Conservation (phyloP, 37 sponge, comb jelly and placozoan genomes). For the Chondrilla cf. caribensis region DNA sequence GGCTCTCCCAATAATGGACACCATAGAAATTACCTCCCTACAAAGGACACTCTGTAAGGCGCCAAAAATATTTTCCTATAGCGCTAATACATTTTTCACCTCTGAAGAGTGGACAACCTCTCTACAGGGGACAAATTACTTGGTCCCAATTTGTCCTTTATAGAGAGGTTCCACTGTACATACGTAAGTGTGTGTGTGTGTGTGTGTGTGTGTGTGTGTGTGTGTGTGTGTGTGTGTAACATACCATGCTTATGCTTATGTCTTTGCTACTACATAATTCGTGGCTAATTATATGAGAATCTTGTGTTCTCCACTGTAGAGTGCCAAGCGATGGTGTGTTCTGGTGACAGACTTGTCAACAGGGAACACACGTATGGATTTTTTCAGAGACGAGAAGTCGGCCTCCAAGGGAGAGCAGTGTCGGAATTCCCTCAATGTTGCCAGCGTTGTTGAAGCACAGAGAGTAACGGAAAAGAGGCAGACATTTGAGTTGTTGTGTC, state of each 20-base stretch:
- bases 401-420: slow-evolving; percentile 63
- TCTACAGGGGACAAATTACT: too few species aligned
- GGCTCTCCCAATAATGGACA: too few species aligned
- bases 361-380: slow-evolving; percentile 52
- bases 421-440: slow-evolving; percentile 63
- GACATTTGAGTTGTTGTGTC: slow-evolving; percentile 78
- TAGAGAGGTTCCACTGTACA: too few species aligned
- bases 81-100: too few species aligned
- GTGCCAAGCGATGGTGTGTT: slow-evolving; percentile 71
- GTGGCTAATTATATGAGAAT: not conserved
- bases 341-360: slow-evolving; percentile 39
- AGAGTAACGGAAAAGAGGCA: slow-evolving; percentile 62
- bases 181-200: too few species aligned
- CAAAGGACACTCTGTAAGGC: too few species aligned
- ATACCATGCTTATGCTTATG: not conserved
- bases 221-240: too few species aligned
- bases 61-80: too few species aligned
- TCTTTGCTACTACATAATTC: not conserved
- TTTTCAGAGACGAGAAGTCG: slow-evolving; percentile 77
- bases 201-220: too few species aligned
- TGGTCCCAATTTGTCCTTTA: too few species aligned
- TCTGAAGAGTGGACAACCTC: too few species aligned
- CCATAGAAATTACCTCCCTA: too few species aligned
- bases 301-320: slow-evolving; percentile 34
- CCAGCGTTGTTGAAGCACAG: slow-evolving; percentile 58